Conservation (phyloP, 1,140 invertebrate genomes). For the Microplitis demolitor region DNA sequence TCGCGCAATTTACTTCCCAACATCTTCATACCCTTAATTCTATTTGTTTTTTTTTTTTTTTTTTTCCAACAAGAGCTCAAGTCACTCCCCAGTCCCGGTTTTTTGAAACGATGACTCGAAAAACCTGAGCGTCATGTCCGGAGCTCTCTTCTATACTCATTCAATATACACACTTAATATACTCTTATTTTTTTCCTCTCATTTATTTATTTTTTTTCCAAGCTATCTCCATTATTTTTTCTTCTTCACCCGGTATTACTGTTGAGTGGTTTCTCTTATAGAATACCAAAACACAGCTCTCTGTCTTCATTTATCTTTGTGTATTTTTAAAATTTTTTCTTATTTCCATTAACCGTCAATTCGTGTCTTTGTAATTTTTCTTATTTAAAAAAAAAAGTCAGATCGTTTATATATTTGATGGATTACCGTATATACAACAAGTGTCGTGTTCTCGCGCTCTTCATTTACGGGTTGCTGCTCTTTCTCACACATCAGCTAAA, state of each 20-base stretch:
- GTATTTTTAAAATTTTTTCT: not conserved
- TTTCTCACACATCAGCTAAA: too few species aligned
- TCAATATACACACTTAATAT: not conserved
- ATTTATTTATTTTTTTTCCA: not conserved
- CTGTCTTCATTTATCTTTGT: not conserved
- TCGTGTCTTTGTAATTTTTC: too few species aligned
- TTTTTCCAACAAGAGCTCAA: too few species aligned
- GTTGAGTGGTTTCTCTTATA: not conserved
- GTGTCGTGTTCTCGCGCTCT: not conserved
- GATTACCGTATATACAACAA: not conserved
- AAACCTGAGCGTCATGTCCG: not conserved
- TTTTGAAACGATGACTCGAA: not conserved
- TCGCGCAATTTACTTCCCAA: conserved; percentile 20
- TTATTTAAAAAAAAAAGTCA: not conserved
- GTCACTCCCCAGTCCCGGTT: not conserved
- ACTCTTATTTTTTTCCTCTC: not conserved
- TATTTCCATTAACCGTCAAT: too few species aligned
- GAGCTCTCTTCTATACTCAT: not conserved
- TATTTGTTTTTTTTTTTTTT: not conserved
- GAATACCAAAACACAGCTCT: not conserved
- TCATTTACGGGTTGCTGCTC: not conserved
- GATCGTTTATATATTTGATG: not conserved
- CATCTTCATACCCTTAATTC: conserved; percentile 6
- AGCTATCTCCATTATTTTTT: not conserved
- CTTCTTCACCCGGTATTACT: not conserved